Base-by-base conservation (phyloP, 2,113 vertebrate species). In the Pteruthius melanotis region DNA sequence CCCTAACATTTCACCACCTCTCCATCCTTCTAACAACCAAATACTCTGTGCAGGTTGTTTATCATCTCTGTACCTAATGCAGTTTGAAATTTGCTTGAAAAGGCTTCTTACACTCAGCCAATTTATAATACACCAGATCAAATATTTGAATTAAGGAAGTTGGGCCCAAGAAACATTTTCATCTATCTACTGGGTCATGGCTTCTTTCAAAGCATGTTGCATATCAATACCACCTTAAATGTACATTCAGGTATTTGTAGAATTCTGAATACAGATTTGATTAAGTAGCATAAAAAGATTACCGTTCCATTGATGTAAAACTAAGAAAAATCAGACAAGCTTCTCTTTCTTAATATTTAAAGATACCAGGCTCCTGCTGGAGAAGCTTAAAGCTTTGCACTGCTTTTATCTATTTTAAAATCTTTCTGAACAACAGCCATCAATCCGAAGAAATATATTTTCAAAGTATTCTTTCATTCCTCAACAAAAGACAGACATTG, bases 261-360 rank as follows among this genome's bases (percentile, higher is more conserved):
- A 81, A 85, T 74, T 88, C 89, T 83, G 75, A 94, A 93, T 83
- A 87, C 26, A 74, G 69, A 96, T 94, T 61, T 93, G 61, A 96
- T 93, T 82, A 90, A 90, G 79, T 33, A 80, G 59, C 91, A 90
- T 87, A 52, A 95, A 94, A 94, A 87, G 64, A 84, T 84, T 90
- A 81, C 7, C 33, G 26, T 79, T 94, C 40, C n/a, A 45, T 37
- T 78, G 83, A 80, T 79, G 39, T 71, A 92, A 92, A 90, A 74
- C 87, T 80, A 71, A 92, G 87, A 93, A 81, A 93, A 93, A 83
- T 64, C 72, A 92, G 91, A 83, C 54, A 94, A 83, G 40, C 24
- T 94, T 85, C 71, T 71, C 54, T 81, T 94, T 81, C 93, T 95
- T 95, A 91, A 75, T 94, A 92, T 95, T 95, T 95, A 89, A 93